These are phyloP conservation scores for Nematolebias whitei DNA, from an alignment of 2,113 vertebrate species.

Conservation along the genomic window DNA sequence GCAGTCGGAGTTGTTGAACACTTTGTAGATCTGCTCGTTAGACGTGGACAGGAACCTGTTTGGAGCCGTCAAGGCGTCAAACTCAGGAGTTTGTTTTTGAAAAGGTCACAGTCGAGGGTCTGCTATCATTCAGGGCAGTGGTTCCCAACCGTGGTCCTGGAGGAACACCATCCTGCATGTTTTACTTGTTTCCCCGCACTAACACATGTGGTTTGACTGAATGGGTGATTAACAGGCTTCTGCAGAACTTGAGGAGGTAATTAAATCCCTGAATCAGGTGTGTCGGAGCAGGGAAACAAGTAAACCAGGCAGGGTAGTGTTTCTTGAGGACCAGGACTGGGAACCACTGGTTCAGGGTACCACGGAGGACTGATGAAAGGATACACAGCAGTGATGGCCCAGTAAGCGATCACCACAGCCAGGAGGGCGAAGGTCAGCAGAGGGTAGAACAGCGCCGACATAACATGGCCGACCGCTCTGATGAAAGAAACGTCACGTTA, in stretches of 20 bases:
- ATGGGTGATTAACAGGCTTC: no score
- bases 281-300: no score
- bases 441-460: slow-evolving; percentile 90
- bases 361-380: slow-evolving; percentile 61
- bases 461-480: slow-evolving; percentile 91
- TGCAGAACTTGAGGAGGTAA: no score
- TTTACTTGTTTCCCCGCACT: no score
- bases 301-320: no score
- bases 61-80: slow-evolving; percentile 68
- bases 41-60: slow-evolving; percentile 93
- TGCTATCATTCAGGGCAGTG: background rate
- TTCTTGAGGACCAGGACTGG: no score
- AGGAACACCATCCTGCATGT: no score
- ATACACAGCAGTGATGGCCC: slow-evolving; percentile 96
- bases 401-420: slow-evolving; percentile 91
- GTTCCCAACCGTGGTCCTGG: no score
- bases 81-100: background rate
- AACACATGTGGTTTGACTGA: no score
- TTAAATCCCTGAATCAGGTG: no score
- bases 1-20: slow-evolving; percentile 82
- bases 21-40: slow-evolving; percentile 89
- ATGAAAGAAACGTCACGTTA: background rate
- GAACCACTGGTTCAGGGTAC: background rate
- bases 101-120: no score
- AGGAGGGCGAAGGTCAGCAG: slow-evolving; percentile 90